A percentile compares a stretch with the other conserved stretches of the same genome.
Evolutionary conservation across 2,797 vertebrate species (phyloP).

Genomic region (Melanotaenia nigrans): DNA sequence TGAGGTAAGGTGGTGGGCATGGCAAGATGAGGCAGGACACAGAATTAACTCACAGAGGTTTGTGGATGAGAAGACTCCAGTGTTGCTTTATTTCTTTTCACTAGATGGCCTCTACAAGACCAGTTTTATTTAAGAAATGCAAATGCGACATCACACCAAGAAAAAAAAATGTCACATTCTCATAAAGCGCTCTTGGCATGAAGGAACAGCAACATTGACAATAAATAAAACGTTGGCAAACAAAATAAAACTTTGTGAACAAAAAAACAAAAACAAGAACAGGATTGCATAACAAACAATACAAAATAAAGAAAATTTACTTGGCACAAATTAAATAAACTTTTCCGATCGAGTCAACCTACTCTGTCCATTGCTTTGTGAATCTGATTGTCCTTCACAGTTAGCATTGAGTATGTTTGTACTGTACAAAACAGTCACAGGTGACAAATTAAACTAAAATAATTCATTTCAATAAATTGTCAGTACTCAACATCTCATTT

Average conservation of each 20-base stretch:
- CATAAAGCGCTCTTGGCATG: slow-evolving; percentile 82
- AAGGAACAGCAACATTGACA: slow-evolving; percentile 86
- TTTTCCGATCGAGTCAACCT: slow-evolving; percentile 80
- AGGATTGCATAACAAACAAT: slow-evolving; percentile 82
- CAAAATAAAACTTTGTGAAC: slow-evolving; percentile 72
- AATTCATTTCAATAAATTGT: slow-evolving; percentile 58
- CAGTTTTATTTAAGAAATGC: slow-evolving; percentile 80
- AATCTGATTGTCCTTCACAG: slow-evolving; percentile 87
- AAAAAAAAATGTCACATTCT: slow-evolving; percentile 82
- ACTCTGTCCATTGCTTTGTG: slow-evolving; percentile 79
- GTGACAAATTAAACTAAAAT: slow-evolving; percentile 65
- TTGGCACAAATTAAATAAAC: slow-evolving; percentile 85
- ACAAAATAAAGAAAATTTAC: slow-evolving; percentile 76
- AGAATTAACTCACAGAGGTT: slow-evolving; percentile 71
- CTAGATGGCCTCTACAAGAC: slow-evolving; percentile 78
- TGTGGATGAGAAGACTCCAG: slow-evolving; percentile 81
- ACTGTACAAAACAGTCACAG: slow-evolving; percentile 76
- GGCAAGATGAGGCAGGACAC: slow-evolving; percentile 32
- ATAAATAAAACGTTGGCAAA: slow-evolving; percentile 85
- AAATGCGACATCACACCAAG: slow-evolving; percentile 79
- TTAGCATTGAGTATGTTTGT: slow-evolving; percentile 72
- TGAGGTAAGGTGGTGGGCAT: slow-evolving; percentile 18
- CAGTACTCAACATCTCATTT: slow-evolving; percentile 59
- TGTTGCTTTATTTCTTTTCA: slow-evolving; percentile 84
- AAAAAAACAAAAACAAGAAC: slow-evolving; percentile 72